Evolutionary conservation across 2,888 invertebrate genomes (phyloP).

Genomic region (Ceramica pisi): DNA sequence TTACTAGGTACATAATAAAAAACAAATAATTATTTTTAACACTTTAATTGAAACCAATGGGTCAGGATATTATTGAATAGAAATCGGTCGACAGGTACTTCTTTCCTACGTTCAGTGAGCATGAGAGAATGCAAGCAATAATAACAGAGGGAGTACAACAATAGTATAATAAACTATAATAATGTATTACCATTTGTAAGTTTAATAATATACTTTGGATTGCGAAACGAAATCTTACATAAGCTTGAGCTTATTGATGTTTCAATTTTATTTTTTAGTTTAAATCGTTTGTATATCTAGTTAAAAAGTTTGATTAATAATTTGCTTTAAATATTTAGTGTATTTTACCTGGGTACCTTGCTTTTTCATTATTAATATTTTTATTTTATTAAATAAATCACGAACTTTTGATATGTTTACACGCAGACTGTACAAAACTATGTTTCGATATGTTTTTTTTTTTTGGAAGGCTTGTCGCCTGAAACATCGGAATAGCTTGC

Average conservation of each 20-base stretch:
- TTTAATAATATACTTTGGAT: conserved; percentile 27
- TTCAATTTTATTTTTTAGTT: background rate
- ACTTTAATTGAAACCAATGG: background rate
- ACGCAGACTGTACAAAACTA: no score
- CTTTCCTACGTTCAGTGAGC: background rate
- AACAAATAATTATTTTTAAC: background rate
- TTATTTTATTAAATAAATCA: no score
- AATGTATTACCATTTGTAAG: conserved; percentile 16
- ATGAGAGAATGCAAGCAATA: background rate
- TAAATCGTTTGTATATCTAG: conserved; percentile 1
- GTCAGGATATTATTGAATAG: conserved; percentile 3
- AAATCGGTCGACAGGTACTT: background rate
- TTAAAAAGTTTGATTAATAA: background rate
- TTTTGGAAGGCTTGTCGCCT: no score
- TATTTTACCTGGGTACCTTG: no score
- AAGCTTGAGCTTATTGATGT: conserved; percentile 3
- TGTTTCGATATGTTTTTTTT: no score
- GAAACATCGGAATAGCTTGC: no score
- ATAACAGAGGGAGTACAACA: conserved; percentile 22
- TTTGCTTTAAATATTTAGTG: background rate
- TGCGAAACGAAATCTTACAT: conserved; percentile 13
- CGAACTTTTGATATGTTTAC: no score
- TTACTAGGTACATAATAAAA: no score
- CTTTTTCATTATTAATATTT: no score
- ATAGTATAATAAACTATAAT: conserved; percentile 25